Evolutionary conservation across 2,113 vertebrate genomes (phyloP).

Genomic region (Pterocles gutturalis): DNA sequence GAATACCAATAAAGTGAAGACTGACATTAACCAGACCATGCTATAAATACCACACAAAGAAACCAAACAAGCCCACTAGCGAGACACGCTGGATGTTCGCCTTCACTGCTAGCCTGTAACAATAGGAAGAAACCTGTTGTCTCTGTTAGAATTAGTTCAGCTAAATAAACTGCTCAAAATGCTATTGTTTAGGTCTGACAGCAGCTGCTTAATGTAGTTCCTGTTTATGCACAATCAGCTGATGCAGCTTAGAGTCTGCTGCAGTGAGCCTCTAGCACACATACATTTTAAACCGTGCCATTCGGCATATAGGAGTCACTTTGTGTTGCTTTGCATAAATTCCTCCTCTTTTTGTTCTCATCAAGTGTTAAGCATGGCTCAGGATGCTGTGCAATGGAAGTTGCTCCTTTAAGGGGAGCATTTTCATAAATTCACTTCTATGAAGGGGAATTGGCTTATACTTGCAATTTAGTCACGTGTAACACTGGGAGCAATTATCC

Average conservation of each 20-base stretch:
- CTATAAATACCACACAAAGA: constrained; percentile 91
- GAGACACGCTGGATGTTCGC: constrained; percentile 64
- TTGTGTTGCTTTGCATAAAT: not conserved
- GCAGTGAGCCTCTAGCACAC: not conserved
- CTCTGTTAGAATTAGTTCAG: constrained; percentile 50
- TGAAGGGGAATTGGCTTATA: not conserved
- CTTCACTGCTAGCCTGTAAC: constrained; percentile 61
- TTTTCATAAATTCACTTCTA: not conserved
- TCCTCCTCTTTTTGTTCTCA: not conserved
- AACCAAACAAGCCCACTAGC: constrained; percentile 77
- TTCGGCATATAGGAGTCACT: not conserved
- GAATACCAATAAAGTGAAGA: constrained; percentile 84
- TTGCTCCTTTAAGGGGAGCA: not conserved
- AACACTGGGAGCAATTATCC: not conserved
- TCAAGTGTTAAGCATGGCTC: not conserved
- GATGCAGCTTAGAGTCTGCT: constrained; percentile 21
- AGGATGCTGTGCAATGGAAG: not conserved
- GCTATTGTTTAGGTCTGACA: constrained; percentile 58
- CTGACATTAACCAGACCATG: constrained; percentile 85
- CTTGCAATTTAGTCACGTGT: not conserved
- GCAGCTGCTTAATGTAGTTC: constrained; percentile 44
- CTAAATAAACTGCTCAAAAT: constrained; percentile 55
- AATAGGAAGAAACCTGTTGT: constrained; percentile 73
- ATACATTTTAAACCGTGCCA: not conserved
- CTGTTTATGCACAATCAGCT: constrained; percentile 28